These are phyloP conservation scores for Actinia equina DNA, from an alignment of 64 coral and sea anemone species.

Conservation along the genomic window DNA sequence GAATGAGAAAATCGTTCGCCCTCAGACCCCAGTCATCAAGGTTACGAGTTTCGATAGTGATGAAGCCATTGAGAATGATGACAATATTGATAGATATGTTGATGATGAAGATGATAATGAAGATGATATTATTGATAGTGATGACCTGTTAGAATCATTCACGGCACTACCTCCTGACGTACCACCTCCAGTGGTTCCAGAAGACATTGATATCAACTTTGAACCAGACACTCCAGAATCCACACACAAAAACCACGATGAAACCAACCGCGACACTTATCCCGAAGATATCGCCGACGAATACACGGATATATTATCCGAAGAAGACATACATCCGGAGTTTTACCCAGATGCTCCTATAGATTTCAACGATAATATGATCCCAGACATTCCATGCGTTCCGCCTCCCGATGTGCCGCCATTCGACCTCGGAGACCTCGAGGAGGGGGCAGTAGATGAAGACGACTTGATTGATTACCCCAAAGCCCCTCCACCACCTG, in stretches of 20 bases:
- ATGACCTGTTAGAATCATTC: neutral
- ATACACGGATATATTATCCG: neutral
- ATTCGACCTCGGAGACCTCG: neutral
- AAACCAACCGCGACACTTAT: neutral
- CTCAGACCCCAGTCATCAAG: slow-evolving; percentile 61
- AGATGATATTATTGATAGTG: neutral
- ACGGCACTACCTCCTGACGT: neutral
- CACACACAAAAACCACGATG: neutral
- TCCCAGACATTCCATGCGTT: neutral
- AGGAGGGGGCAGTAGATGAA: slow-evolving; percentile 15
- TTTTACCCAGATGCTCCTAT: slow-evolving; percentile 25
- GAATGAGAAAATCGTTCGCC: neutral
- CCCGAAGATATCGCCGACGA: neutral
- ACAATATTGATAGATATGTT: neutral
- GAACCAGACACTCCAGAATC: neutral
- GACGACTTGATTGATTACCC: slow-evolving; percentile 21
- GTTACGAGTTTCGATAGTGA: slow-evolving; percentile 75
- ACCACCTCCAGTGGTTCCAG: slow-evolving; percentile 8
- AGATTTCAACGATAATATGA: slow-evolving; percentile 28
- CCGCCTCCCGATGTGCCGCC: neutral
- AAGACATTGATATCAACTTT: neutral
- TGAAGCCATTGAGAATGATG: slow-evolving; percentile 14
- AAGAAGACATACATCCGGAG: slow-evolving; percentile 12
- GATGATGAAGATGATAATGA: neutral
- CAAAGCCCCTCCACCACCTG: slow-evolving; percentile 4